Evolutionary conservation across 2,888 invertebrate genomes (phyloP).

Genomic region (Lottia scabra): DNA sequence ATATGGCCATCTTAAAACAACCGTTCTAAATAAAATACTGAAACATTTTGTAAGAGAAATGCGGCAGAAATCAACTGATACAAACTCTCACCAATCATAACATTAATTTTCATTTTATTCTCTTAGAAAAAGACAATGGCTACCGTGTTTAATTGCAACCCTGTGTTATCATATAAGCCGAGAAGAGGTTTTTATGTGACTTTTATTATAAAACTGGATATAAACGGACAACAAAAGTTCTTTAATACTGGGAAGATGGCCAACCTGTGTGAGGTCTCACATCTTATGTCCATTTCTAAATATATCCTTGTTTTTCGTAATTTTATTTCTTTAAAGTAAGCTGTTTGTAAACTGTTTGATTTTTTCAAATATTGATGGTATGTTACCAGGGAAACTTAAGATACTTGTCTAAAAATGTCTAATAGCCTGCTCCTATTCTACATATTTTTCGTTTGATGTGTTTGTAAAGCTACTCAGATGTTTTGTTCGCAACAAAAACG

Average conservation of each 20-base stretch:
- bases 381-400: too few species aligned
- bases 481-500: not conserved
- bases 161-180: slow-evolving; percentile 4
- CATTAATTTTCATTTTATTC: slow-evolving; percentile 4
- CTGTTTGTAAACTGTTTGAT: too few species aligned
- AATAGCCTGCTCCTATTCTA: too few species aligned
- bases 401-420: too few species aligned
- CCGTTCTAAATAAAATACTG: too few species aligned
- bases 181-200: slow-evolving; percentile 3
- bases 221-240: not conserved
- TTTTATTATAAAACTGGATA: not conserved
- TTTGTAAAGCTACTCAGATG: not conserved
- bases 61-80: not conserved
- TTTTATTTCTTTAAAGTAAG: too few species aligned
- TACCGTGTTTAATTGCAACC: slow-evolving; percentile 4
- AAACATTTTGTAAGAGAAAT: too few species aligned
- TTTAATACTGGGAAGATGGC: not conserved
- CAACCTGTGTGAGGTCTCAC: not conserved
- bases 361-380: too few species aligned
- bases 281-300: not conserved
- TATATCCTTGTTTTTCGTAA: not conserved
- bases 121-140: slow-evolving; percentile 6
- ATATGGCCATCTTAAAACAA: not conserved
- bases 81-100: not conserved
- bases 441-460: not conserved